Base-by-base conservation (phyloP, 2,797 vertebrate genomes). In the Melanitta fusca region DNA sequence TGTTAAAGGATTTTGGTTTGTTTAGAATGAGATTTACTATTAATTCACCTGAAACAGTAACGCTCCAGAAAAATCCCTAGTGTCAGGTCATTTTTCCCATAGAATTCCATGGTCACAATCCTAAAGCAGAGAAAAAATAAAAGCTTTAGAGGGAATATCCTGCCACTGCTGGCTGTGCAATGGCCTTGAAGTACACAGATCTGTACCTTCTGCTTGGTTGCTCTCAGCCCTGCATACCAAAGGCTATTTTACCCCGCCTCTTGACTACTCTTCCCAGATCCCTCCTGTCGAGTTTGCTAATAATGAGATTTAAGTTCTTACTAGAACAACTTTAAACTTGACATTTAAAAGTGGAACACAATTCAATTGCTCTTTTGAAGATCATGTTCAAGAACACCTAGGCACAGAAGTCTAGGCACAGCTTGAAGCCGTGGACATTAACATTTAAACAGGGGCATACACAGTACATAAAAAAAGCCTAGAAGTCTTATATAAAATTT, bases 81-180 rank as follows among this genome's bases (percentile, higher is more conserved):
- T 18, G 99, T 99, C 83, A 99, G 98, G 93, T 99, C 99, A 86
- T 99, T 99, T 98, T 99, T 99, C 39, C 99, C 99, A 80, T 99
- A 99, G 96, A 99, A 99, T 92, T 99, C 99, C 99, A 99, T 99
- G 4, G 99, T 99, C 92, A 99, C 99, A 85, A 99, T 99, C 99
- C 99, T 99, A 95, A 94, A 97, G 69, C 41, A 97, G 80, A 69
- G 51, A 43, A 94, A 60, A 1, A 80, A 34, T 73, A 92, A 96
- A 80, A 95, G 56, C 62, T 92, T 78, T 45, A 92, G 58, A 80
- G 45, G 32, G 27, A 17, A 39, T 49, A 65, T 74, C 41, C 12
- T 93, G 49, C 22, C 64, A 41, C 49, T 28, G 22, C 56, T 60
- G 62, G 32, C 20, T 65, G 41, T 17, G 17, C 49, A 62, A 88